Base-by-base conservation (phyloP, 2,113 vertebrate genomes). In the Clinocottus analis region DNA sequence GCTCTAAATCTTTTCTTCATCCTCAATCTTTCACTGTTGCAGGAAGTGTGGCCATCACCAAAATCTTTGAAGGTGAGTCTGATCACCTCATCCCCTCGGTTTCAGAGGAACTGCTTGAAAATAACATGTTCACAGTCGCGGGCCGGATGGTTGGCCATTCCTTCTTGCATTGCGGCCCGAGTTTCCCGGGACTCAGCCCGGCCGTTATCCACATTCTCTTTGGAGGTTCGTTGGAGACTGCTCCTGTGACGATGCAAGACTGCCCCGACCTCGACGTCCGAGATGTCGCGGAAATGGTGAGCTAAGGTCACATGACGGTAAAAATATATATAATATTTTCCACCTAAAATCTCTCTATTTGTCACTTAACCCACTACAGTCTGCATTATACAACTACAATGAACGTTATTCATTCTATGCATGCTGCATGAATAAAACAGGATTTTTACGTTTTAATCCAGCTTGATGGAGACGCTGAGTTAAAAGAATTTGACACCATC, bases 41-140 rank as follows among this genome's bases (percentile, higher is more conserved):
- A 90, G 87, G 79, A 59, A 14, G 31, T 43, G 45, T 14, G 5
- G 47, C 49, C n/a, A 55, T 85, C 21, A 73, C 41, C 17, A 77
- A 78, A 77, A 2, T 92, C 33, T 92, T 91, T 1, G 83, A 92
- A 33, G 86, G 89, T 6, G 80, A 92, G 75, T 17, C 65, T 1
- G 87, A 92, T 72, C 91, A 90, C 33, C 85, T 89, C n/a, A 53
- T 81, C 33, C 91, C 84, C 6, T 92, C 89, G 29, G 62, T 80
- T 27, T 83, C 74, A 7, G 56, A 77, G 0, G 66, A 81, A 2
- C 81, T 91, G 19, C 69, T 91, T 3, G 53, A 79, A 17, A 84
- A 72, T 2, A 41, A 86, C 73, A 71, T 90, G 77, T 91, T 90
- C 59, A 19, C 72, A 12, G 14, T 82, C 1, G 83, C 81, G 1